These are phyloP conservation scores for Sclerurus mexicanus DNA, from an alignment of 2,113 vertebrate genomes.

Conservation along the genomic window DNA sequence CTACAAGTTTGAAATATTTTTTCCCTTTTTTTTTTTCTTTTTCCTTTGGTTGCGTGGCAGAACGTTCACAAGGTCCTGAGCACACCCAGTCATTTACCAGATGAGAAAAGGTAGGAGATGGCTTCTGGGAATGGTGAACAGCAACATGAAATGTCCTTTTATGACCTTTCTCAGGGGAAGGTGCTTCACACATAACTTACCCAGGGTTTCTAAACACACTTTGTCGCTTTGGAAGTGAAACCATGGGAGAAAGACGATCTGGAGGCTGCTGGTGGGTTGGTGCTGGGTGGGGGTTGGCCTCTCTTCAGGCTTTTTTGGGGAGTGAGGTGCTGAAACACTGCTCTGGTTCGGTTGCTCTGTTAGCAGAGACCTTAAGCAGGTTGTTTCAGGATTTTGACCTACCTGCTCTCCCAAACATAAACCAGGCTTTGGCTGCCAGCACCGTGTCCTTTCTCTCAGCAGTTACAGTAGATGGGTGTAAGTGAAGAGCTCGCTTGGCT, in stretches of 20 bases:
- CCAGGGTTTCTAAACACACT: background rate
- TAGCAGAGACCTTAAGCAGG: background rate
- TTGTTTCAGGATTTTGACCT: background rate
- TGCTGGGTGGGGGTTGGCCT: background rate
- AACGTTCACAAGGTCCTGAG: slow-evolving; percentile 87
- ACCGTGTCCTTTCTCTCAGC: background rate
- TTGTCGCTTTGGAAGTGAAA: background rate
- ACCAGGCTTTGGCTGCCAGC: background rate
- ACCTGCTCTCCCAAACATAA: background rate
- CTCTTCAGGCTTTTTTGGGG: background rate
- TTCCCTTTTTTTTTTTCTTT: background rate
- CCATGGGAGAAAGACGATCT: background rate
- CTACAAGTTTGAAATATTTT: background rate
- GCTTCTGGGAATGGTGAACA: background rate
- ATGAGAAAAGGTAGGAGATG: slow-evolving; percentile 77
- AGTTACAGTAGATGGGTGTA: background rate
- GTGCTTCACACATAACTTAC: background rate
- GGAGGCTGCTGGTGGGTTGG: background rate
- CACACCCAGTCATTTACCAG: slow-evolving; percentile 61
- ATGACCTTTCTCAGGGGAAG: background rate
- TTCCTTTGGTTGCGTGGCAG: slow-evolving; percentile 51
- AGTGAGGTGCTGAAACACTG: background rate
- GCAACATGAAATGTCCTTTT: background rate
- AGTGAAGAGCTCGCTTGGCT: background rate
- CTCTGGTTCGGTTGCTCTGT: background rate